phyloP scores from a whole-genome alignment of 2,113 vertebrate genomes.

The Sceloporus undulatus region DNA sequence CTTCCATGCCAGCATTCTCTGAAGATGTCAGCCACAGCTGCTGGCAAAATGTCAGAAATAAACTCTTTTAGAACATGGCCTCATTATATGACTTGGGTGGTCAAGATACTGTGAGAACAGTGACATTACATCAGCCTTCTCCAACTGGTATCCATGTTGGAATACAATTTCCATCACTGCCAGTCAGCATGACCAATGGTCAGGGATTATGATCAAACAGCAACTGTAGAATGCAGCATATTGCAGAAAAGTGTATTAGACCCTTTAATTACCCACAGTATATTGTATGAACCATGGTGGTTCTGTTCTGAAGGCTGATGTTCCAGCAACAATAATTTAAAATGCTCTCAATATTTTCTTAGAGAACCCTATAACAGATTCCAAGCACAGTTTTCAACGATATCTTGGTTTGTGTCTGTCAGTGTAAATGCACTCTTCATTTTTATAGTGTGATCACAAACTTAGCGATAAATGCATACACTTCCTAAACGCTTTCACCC shows the following conservation, averaged over 20 bases:
- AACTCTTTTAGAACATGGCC: too few relatives aligned
- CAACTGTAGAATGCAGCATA: not conserved
- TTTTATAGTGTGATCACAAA: not conserved
- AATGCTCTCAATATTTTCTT: not conserved
- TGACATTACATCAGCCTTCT: not conserved
- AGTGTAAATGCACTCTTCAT: not conserved
- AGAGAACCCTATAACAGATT: not conserved
- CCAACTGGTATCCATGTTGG: not conserved
- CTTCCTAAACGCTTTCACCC: not conserved
- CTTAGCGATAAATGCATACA: not conserved
- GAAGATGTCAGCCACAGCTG: too few relatives aligned
- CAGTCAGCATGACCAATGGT: not conserved
- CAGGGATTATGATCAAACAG: not conserved
- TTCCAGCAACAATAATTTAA: not conserved
- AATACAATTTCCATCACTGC: not conserved
- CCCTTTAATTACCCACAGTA: not conserved
- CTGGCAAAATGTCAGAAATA: too few relatives aligned
- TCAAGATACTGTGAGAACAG: not conserved
- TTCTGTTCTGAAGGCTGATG: not conserved
- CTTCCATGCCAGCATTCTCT: too few relatives aligned
- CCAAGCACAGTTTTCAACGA: not conserved
- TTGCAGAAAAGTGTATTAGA: not conserved
- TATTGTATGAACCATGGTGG: not conserved
- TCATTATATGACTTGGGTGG: not conserved
- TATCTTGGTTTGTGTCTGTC: not conserved